phyloP scores from a whole-genome alignment of 1,140 invertebrate genomes.

The Drosophila sechellia region DNA sequence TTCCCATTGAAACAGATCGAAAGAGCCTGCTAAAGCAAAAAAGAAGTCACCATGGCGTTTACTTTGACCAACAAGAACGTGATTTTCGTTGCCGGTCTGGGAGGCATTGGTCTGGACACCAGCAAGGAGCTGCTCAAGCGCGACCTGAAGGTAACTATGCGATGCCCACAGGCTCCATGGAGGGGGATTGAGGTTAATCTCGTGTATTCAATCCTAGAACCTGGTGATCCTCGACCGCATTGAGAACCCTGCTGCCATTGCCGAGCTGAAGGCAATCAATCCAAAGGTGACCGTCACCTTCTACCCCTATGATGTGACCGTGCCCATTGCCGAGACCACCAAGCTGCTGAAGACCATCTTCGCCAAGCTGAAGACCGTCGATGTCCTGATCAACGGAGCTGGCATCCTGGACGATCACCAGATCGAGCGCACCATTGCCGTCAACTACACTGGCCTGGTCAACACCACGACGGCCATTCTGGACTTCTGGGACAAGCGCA shows the following conservation, averaged over 20 bases:
- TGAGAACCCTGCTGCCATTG: slow-evolving; percentile 67
- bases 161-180: background rate
- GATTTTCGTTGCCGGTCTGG: slow-evolving; percentile 75
- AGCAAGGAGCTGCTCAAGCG: slow-evolving; percentile 63
- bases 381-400: slow-evolving; percentile 77
- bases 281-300: slow-evolving; percentile 71
- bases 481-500: slow-evolving; percentile 86
- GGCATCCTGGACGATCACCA: slow-evolving; percentile 76
- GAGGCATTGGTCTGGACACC: slow-evolving; percentile 76
- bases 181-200: background rate
- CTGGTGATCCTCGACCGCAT: slow-evolving; percentile 72
- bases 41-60: slow-evolving; percentile 41
- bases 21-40: slow-evolving; percentile 2
- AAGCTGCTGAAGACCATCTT: slow-evolving; percentile 69
- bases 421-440: slow-evolving; percentile 78
- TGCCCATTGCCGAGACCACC: slow-evolving; percentile 51
- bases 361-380: slow-evolving; percentile 65
- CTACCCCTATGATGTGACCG: slow-evolving; percentile 75
- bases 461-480: slow-evolving; percentile 75
- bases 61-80: slow-evolving; percentile 73
- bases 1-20: slow-evolving; percentile 34
- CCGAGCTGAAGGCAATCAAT: slow-evolving; percentile 69
- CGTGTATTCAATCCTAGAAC: slow-evolving; percentile 35
- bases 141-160: slow-evolving; percentile 50
- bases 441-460: slow-evolving; percentile 77